These are phyloP conservation scores for Alentia gelatinosa DNA, from an alignment of 2,888 invertebrate genomes.

Conservation along the genomic window DNA sequence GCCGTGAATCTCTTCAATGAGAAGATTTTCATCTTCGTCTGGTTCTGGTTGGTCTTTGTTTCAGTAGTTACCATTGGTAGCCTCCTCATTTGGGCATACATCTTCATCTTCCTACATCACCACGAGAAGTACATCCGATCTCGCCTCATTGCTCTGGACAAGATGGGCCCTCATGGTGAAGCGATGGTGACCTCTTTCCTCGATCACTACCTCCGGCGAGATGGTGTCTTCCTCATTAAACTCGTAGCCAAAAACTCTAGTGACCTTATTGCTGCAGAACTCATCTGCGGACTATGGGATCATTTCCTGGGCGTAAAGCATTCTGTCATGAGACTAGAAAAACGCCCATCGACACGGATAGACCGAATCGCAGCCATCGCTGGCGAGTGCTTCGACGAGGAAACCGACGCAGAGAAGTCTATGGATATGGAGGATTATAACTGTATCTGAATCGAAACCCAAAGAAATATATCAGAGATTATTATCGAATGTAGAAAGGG, in stretches of 20 bases:
- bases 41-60: constrained; percentile 82
- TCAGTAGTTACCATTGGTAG: constrained; percentile 79
- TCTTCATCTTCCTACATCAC: constrained; percentile 1
- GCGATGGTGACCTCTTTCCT: constrained; percentile 50
- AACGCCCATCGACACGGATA: background rate
- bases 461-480: too few relatives aligned
- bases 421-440: background rate
- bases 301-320: constrained; percentile 47
- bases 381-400: constrained; percentile 38
- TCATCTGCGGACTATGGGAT: constrained; percentile 57
- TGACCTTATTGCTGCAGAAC: constrained; percentile 59
- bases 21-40: constrained; percentile 81
- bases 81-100: constrained; percentile 79
- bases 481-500: too few relatives aligned
- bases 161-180: constrained; percentile 30
- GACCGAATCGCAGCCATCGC: constrained; percentile 28
- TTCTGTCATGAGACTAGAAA: background rate
- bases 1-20: constrained; percentile 71
- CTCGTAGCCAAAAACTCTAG: constrained; percentile 59
- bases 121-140: constrained; percentile 52
- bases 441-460: background rate
- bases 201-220: constrained; percentile 55
- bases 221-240: constrained; percentile 57
- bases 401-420: background rate
- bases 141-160: constrained; percentile 30